Percentiles rank a stretch among this genome's conserved stretches.
Evolutionary conservation across 2,797 vertebrate species (phyloP).

Genomic region (Tragelaphus oryx): DNA sequence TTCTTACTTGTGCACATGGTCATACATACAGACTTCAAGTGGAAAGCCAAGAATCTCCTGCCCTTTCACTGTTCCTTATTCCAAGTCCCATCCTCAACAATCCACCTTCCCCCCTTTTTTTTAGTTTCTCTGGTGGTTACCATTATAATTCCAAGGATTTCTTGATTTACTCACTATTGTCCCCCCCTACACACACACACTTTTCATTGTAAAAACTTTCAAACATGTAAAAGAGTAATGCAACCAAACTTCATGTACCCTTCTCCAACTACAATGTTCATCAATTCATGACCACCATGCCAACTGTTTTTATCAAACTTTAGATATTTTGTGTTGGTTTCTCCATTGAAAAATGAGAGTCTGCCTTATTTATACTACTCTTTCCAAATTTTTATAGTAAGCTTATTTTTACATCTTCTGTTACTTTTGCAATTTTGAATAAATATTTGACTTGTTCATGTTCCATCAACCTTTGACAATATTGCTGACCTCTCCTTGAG

Average conservation of each 20-base stretch:
- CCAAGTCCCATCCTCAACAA: background rate
- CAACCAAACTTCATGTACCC: fast-evolving
- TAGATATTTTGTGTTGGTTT: background rate
- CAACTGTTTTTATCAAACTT: background rate
- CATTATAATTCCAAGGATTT: background rate
- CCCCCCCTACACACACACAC: too few species aligned
- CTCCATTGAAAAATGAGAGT: conserved; percentile 7
- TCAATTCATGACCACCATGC: background rate
- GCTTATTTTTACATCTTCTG: background rate
- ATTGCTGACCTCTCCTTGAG: background rate
- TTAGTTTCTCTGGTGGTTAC: background rate
- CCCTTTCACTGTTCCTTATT: background rate
- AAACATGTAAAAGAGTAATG: background rate
- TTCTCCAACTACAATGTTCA: background rate
- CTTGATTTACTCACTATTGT: background rate
- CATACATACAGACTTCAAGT: background rate
- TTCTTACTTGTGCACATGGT: background rate
- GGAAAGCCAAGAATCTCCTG: background rate
- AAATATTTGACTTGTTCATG: background rate
- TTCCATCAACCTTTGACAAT: background rate
- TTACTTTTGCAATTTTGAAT: background rate
- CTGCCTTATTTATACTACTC: background rate
- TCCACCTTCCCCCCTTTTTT: background rate
- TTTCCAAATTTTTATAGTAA: background rate
- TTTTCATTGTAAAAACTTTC: background rate